A percentile compares a stretch with the other conserved stretches of the same genome.
Evolutionary conservation across 2,797 vertebrate species (phyloP).

Genomic region (Schizothorax lantsangensis): DNA sequence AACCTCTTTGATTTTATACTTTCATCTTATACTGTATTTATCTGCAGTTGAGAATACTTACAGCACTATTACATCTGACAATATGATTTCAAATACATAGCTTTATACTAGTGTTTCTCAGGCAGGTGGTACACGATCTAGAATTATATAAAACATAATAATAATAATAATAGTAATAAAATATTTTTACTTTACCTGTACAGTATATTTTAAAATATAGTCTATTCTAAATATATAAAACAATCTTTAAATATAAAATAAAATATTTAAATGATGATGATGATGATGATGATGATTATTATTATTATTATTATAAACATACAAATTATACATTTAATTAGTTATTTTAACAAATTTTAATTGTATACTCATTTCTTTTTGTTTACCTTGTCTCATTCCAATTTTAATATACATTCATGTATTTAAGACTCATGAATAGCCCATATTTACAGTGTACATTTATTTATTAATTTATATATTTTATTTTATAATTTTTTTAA

Average conservation of each 20-base stretch:
- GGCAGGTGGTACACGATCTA: too few relatives aligned
- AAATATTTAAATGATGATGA: neutral
- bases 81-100: neutral
- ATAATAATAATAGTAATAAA: neutral
- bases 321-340: too few relatives aligned
- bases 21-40: slow-evolving; percentile 3
- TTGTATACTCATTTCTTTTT: neutral
- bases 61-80: neutral
- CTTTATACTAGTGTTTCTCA: neutral
- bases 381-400: neutral
- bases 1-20: neutral
- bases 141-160: neutral
- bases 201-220: neutral
- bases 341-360: neutral
- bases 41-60: neutral
- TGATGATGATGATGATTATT: too few relatives aligned
- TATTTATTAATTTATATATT: neutral
- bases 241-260: neutral
- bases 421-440: neutral
- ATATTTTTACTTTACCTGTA: neutral
- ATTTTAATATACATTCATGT: too few relatives aligned
- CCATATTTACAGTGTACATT: neutral
- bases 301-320: neutral
- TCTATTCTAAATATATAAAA: neutral
- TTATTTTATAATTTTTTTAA: neutral